Conservation (phyloP, 23 tunicate species). For the Corella eumyota region DNA sequence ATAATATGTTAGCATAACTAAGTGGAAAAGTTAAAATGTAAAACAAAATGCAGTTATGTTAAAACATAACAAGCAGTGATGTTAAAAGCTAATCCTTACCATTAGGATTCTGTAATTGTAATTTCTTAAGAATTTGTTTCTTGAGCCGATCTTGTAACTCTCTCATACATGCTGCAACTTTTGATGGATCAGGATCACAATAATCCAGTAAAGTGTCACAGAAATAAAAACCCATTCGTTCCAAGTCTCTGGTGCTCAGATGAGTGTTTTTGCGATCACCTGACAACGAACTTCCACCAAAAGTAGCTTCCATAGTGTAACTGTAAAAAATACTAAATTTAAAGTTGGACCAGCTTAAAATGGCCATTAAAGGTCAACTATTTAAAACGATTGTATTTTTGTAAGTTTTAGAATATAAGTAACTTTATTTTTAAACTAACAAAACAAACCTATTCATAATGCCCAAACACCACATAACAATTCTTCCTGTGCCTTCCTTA, state of each 20-base stretch:
- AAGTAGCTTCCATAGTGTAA: conserved; percentile 95
- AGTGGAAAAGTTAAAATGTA: no score
- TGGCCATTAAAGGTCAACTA: no score
- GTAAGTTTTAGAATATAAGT: no score
- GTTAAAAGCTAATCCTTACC: no score
- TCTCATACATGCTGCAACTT: conserved; percentile 49
- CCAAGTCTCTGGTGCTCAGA: conserved; percentile 65
- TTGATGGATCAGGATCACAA: conserved; percentile 87
- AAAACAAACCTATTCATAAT: conserved; percentile 96
- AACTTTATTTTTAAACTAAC: no score
- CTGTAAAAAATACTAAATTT: conserved; percentile 8
- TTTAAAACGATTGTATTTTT: no score
- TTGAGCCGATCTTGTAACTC: conserved; percentile 67
- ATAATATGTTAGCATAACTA: background rate
- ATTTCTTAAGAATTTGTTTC: conserved; percentile 46
- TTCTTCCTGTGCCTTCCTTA: conserved; percentile 96
- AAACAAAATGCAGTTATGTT: no score
- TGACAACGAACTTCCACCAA: conserved; percentile 75
- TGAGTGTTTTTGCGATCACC: conserved; percentile 77
- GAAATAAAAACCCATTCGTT: conserved; percentile 71
- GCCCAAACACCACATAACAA: conserved; percentile 88
- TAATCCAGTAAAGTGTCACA: conserved; percentile 91
- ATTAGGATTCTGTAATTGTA: conserved; percentile 41
- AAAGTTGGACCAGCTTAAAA: no score
- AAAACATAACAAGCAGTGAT: no score